A percentile compares a stretch with the other conserved stretches of the same genome.
Evolutionary conservation across 2,888 invertebrate species (phyloP).

Genomic region (Oasisia sp.): DNA sequence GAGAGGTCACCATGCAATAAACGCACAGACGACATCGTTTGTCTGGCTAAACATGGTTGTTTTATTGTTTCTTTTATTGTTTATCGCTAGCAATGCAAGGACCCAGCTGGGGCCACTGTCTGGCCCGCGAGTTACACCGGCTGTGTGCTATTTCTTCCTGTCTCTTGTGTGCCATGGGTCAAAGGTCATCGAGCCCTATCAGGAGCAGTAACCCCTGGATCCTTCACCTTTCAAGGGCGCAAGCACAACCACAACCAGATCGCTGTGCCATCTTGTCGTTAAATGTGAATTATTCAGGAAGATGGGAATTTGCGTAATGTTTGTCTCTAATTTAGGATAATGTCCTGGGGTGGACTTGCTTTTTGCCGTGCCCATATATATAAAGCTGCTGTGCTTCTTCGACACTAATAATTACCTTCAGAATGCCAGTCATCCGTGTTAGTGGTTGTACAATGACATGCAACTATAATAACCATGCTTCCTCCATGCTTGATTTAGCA

Average conservation of each 20-base stretch:
- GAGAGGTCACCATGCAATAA: background rate
- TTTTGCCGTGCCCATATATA: too few species aligned
- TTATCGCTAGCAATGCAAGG: background rate
- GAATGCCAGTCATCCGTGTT: too few species aligned
- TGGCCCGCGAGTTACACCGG: background rate
- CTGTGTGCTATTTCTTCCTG: background rate
- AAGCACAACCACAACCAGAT: background rate
- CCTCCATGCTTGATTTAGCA: too few species aligned
- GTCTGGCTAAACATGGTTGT: conserved; percentile 17
- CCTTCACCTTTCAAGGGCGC: background rate
- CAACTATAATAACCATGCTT: too few species aligned
- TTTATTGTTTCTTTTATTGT: background rate
- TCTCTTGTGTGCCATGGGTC: background rate
- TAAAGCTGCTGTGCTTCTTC: too few species aligned
- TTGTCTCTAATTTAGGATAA: too few species aligned
- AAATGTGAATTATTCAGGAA: too few species aligned
- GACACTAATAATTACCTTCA: too few species aligned
- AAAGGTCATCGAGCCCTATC: background rate
- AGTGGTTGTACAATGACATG: too few species aligned
- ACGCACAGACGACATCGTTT: background rate
- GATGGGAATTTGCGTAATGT: too few species aligned
- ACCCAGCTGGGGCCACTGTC: background rate
- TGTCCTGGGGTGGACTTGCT: too few species aligned
- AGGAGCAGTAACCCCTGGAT: background rate
- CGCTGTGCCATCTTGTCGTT: background rate